These are phyloP conservation scores for Diabrotica balteata DNA, from an alignment of 2,888 invertebrate genomes.

Conservation along the genomic window DNA sequence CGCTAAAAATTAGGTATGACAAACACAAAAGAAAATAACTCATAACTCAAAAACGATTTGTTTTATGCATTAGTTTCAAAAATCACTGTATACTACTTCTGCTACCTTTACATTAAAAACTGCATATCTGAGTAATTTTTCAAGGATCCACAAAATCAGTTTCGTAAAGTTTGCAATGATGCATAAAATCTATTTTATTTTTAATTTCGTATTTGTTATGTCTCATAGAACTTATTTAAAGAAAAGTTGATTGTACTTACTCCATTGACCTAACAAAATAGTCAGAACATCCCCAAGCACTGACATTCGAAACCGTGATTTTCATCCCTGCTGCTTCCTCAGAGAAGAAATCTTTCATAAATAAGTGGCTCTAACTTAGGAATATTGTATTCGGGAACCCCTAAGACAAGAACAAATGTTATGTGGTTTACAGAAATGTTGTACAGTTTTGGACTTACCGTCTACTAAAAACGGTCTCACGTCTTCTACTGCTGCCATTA, in stretches of 20 bases:
- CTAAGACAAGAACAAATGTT: constrained; percentile 40
- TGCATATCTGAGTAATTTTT: neutral
- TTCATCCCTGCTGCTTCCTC: constrained; percentile 60
- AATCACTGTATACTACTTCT: too few relatives aligned
- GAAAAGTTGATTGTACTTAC: constrained; percentile 53
- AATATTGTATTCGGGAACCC: constrained; percentile 65
- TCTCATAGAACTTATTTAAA: too few relatives aligned
- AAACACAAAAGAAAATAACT: too few relatives aligned
- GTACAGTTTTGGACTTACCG: constrained; percentile 50
- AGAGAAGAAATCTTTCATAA: constrained; percentile 62
- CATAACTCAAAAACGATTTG: too few relatives aligned
- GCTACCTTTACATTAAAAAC: neutral
- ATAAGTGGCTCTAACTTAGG: constrained; percentile 66
- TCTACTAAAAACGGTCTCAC: constrained; percentile 61
- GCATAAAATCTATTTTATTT: too few relatives aligned
- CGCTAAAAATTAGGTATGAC: too few relatives aligned
- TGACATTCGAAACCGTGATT: constrained; percentile 60
- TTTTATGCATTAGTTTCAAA: too few relatives aligned
- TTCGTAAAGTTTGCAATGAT: too few relatives aligned
- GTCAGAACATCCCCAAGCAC: constrained; percentile 64
- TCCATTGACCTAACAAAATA: constrained; percentile 61
- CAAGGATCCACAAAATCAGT: too few relatives aligned
- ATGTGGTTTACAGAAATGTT: too few relatives aligned
- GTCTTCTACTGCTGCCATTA: constrained; percentile 60
- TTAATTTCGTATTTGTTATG: too few relatives aligned